Base-by-base conservation (phyloP, 2,113 vertebrate genomes). In the Chlamydotis undulata region DNA sequence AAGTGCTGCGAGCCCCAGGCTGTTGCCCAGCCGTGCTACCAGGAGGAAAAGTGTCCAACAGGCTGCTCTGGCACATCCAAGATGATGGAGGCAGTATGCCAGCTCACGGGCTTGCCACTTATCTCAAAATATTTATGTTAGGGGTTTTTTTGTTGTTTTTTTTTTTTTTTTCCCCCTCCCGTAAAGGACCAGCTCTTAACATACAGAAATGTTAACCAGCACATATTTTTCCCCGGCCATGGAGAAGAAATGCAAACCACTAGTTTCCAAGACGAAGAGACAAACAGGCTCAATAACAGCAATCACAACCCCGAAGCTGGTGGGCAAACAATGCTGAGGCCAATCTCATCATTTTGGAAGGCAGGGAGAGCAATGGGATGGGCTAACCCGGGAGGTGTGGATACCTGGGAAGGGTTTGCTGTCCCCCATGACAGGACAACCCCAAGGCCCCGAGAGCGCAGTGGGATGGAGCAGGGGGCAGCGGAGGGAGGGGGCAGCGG, bases 21-120 rank as follows among this genome's bases (percentile, higher is more conserved):
- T 82, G 74, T 37, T 87, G 64, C 69, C 73, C 80, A 87, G 87
- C 35, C 61, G 21, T 23, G 7, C 59, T 25, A 43, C n/a, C 73
- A 81, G 39, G 33, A 96, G 59, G 60, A 90, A 91, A 91, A 23
- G 18, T 60, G 68, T 87, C 74, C 90, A 91, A 91, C 88, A 93
- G 90, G 70, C 94, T 93, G 82, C 70, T 90, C 87, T 39, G 21
- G 63, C 84, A 69, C 82, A 57, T 85, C 67, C 79, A 47, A 76
- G 86, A 75, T 0, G 63, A 79, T 1, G 12, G 49, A 90, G 82
- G 88, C 90, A 94, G 88, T 61, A 67, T 93, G 90, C 92, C 96
- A 96, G 65, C 82, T 94, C 93, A 65, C 61, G 65, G 55, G 78
- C 75, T 95, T 73, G 87, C 82, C 87, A 7, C 57, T 84, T 81